Evolutionary conservation across 1,140 invertebrate species (phyloP), one percentile per base, ranked within the genome.

Genomic region (Psilanteris sp.): DNA sequence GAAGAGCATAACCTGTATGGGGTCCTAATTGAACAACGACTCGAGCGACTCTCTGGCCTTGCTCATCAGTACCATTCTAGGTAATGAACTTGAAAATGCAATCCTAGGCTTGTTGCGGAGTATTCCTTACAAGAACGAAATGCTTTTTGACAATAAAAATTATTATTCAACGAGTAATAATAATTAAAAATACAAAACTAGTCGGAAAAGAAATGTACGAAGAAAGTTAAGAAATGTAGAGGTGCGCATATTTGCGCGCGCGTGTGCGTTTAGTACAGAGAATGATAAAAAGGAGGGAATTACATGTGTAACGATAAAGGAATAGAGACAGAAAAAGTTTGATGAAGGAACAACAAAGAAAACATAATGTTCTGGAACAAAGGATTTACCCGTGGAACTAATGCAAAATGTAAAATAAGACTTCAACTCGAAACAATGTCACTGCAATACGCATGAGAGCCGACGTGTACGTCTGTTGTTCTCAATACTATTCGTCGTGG

Each of bases 391-490:
- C 41, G 59, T 44, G 59, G 52, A 74, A 66, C 48, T 73, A 66
- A 74, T 61, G 54, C 34, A 54, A 74, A 74, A 74, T 67, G 37
- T 52, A 57, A 73, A 74, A 74, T 54, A 48, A 74, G 61, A 10
- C 68, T 73, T 71, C 55, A 71, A 54, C 55, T 46, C 48, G 57
- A 67, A 67, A 74, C 71, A 74, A 74, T 67, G 62, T 67, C 54
- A 62, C 36, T 55, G 50, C 39, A 48, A 64, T 62, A 27, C 68
- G 24, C 55, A 62, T 39, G 44, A 72, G 37, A 54, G 39, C 13
- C 26, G 70, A 50, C 59, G 50, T 57, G 22, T 11, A 36, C n/a
- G 59, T 73, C 37, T 59, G 36, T 32, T 16, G 59, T 59, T 59
- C 10, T 43, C 68, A 31, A 62, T 61, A 39, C 44, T 24, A 9